These are phyloP conservation scores for Ichneumoninae sp. DNA, from an alignment of 2,888 invertebrate genomes.

Conservation along the genomic window DNA sequence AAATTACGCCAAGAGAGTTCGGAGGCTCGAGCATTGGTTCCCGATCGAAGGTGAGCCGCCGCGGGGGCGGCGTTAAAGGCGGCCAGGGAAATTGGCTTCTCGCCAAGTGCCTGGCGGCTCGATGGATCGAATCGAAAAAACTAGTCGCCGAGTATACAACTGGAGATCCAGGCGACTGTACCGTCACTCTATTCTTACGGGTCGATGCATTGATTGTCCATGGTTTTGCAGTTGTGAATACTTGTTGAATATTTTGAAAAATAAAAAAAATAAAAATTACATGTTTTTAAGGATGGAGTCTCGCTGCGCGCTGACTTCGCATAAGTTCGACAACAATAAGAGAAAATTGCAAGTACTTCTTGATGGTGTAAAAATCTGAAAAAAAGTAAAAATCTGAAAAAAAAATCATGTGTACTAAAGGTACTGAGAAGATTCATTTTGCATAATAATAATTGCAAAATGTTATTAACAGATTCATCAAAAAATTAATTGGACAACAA, in stretches of 20 bases:
- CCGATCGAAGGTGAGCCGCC: slow-evolving; percentile 43
- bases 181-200: slow-evolving; percentile 29
- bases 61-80: slow-evolving; percentile 32
- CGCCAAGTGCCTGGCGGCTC: slow-evolving; percentile 59
- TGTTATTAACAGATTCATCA: too few species aligned
- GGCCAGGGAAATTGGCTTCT: slow-evolving; percentile 62
- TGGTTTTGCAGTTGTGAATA: background rate
- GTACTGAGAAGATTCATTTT: too few species aligned
- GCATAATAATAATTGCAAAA: too few species aligned
- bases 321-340: too few species aligned
- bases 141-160: slow-evolving; percentile 8
- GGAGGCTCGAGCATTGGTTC: slow-evolving; percentile 36
- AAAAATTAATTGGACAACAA: too few species aligned
- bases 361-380: too few species aligned
- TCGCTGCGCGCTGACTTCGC: too few species aligned
- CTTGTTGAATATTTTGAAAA: background rate
- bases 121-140: slow-evolving; percentile 61
- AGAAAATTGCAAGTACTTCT: too few species aligned
- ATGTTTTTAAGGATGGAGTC: too few species aligned
- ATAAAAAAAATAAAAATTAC: too few species aligned
- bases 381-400: too few species aligned
- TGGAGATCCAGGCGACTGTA: slow-evolving; percentile 44
- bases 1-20: slow-evolving; percentile 35
- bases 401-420: too few species aligned
- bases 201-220: slow-evolving; percentile 41